Evolutionary conservation across 2,113 vertebrate species (phyloP).

Genomic region (Perca schrenkii): DNA sequence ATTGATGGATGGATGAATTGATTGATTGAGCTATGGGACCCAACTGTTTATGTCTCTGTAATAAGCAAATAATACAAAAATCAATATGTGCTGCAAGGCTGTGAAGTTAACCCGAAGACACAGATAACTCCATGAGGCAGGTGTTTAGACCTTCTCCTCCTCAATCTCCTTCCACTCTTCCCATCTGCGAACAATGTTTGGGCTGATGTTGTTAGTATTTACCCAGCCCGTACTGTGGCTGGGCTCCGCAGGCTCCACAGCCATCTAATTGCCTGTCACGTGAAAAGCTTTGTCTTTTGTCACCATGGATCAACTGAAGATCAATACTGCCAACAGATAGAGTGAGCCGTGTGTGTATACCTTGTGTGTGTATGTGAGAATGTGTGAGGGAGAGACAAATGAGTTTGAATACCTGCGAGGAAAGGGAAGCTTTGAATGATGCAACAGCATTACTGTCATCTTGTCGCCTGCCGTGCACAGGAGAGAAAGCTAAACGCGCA

Average conservation of each 20-base stretch:
- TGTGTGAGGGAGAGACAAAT: slow-evolving; percentile 37
- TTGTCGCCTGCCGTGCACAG: slow-evolving; percentile 28
- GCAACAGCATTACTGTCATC: slow-evolving; percentile 64
- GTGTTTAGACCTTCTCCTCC: slow-evolving; percentile 3
- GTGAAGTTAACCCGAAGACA: slow-evolving; percentile 24
- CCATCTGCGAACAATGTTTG: slow-evolving; percentile 8
- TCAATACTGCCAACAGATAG: slow-evolving; percentile 66
- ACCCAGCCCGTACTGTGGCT: slow-evolving; percentile 34
- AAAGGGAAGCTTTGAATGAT: slow-evolving; percentile 61
- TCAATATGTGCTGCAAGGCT: slow-evolving; percentile 48
- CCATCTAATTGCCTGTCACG: slow-evolving; percentile 79
- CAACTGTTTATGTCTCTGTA: slow-evolving; percentile 37
- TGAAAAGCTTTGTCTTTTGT: slow-evolving; percentile 81
- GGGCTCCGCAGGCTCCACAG: slow-evolving; percentile 47
- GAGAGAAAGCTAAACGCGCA: slow-evolving; percentile 19
- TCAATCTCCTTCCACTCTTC: slow-evolving; percentile 4
- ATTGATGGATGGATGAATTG: slow-evolving; percentile 30
- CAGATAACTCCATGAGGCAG: not conserved
- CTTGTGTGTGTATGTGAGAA: slow-evolving; percentile 11
- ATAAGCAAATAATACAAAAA: slow-evolving; percentile 65
- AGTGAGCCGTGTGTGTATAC: slow-evolving; percentile 20
- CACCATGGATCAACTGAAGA: slow-evolving; percentile 72
- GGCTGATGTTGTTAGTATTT: slow-evolving; percentile 49
- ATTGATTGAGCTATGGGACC: slow-evolving; percentile 28
- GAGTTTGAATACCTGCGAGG: slow-evolving; percentile 66